Conservation (phyloP, 2,888 invertebrate species). For the Hipparchia sbordonii region DNA sequence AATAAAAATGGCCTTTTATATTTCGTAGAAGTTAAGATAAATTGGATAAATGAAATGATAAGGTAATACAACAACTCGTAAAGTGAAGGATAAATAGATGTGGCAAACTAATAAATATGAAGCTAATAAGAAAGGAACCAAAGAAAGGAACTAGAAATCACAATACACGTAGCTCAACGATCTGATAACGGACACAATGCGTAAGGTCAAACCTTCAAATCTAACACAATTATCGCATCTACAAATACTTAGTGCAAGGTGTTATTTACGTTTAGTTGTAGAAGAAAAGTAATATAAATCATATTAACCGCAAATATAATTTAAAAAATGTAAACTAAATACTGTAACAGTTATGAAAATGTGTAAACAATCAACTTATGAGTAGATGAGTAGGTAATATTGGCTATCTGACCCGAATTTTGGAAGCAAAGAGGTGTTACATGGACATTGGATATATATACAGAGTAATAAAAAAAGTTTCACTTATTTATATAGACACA, state of each 20-base stretch:
- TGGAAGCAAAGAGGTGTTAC: slow-evolving; percentile 15
- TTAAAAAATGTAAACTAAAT: background rate
- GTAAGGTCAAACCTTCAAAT: background rate
- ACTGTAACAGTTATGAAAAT: background rate
- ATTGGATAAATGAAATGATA: no score
- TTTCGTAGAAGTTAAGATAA: no score
- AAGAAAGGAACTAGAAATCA: background rate
- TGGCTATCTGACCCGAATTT: background rate
- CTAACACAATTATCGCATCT: no score
- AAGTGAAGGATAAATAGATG: background rate
- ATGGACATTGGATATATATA: slow-evolving; percentile 15
- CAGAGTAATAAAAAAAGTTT: slow-evolving; percentile 50
- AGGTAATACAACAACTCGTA: no score
- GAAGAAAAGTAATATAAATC: no score
- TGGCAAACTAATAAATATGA: background rate
- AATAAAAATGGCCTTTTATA: background rate
- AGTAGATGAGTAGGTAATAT: background rate
- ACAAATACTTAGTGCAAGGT: no score
- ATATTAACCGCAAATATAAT: no score
- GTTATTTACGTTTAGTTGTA: no score
- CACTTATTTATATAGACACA: slow-evolving; percentile 48
- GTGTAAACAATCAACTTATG: background rate
- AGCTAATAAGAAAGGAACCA: background rate
- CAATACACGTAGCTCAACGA: background rate
- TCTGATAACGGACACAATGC: no score